Evolutionary conservation across 2,888 invertebrate species (phyloP).

Genomic region (Troilus luridus): DNA sequence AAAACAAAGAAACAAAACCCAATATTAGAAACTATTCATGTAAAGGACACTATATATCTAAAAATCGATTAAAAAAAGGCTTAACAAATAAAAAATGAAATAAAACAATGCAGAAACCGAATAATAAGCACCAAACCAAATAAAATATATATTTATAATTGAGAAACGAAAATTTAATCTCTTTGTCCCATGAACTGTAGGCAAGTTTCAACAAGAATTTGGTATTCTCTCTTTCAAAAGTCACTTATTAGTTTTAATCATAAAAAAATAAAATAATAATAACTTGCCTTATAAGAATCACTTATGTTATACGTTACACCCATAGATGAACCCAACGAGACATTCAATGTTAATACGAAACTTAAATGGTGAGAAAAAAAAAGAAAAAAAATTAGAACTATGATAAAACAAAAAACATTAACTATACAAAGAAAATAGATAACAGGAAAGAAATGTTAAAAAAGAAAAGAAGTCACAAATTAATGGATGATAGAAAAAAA

Average conservation of each 20-base stretch:
- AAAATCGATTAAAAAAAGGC: background rate
- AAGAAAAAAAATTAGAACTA: background rate
- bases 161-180: background rate
- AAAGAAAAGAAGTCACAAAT: conserved; percentile 30
- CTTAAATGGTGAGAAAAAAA: conserved; percentile 15
- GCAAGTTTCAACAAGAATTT: background rate
- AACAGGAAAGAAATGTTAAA: conserved; percentile 37
- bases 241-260: background rate
- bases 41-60: background rate
- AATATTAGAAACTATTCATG: conserved; percentile 28
- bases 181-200: background rate
- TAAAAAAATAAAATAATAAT: background rate
- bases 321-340: background rate
- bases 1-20: conserved; percentile 66
- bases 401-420: conserved; percentile 7
- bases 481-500: conserved; percentile 48
- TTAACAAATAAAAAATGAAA: conserved; percentile 18
- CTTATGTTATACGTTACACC: background rate
- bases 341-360: background rate
- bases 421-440: conserved; percentile 24
- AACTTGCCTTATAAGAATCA: background rate
- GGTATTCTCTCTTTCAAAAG: background rate
- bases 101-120: background rate
- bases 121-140: background rate
- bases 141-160: background rate